Evolutionary conservation across 2,797 vertebrate species (phyloP).

Genomic region (Enteromius afrohamiltoni): DNA sequence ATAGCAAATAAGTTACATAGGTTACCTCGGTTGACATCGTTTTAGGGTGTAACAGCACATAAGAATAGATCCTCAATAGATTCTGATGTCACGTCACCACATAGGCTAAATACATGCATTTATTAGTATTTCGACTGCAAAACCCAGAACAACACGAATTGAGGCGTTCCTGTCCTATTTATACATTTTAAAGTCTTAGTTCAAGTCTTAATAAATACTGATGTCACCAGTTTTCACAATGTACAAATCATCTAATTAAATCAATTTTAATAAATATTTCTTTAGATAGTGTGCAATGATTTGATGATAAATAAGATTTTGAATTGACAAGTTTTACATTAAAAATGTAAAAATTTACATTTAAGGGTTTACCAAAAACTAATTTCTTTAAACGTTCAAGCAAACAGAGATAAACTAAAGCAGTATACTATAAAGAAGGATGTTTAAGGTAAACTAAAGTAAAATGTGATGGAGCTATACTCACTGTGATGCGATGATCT

Average conservation of each 20-base stretch:
- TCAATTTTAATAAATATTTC: not conserved
- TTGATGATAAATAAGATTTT: not conserved
- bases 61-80: not conserved
- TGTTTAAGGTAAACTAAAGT: not conserved
- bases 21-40: not conserved
- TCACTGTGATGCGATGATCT: conserved; percentile 36
- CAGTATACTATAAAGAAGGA: not conserved
- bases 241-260: not conserved
- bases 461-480: conserved; percentile 30
- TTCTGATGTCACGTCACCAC: not conserved
- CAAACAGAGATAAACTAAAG: not conserved
- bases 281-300: not conserved
- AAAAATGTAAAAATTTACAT: not conserved
- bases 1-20: not conserved
- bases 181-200: not conserved
- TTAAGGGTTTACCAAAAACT: not conserved
- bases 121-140: not conserved
- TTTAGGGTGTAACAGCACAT: not conserved
- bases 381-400: not conserved
- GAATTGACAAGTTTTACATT: not conserved
- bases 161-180: not conserved
- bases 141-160: not conserved
- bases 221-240: not conserved
- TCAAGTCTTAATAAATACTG: not conserved
- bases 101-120: not conserved